Evolutionary conservation across 2,113 vertebrate genomes (phyloP).

Genomic region (Lampris incognitus): DNA sequence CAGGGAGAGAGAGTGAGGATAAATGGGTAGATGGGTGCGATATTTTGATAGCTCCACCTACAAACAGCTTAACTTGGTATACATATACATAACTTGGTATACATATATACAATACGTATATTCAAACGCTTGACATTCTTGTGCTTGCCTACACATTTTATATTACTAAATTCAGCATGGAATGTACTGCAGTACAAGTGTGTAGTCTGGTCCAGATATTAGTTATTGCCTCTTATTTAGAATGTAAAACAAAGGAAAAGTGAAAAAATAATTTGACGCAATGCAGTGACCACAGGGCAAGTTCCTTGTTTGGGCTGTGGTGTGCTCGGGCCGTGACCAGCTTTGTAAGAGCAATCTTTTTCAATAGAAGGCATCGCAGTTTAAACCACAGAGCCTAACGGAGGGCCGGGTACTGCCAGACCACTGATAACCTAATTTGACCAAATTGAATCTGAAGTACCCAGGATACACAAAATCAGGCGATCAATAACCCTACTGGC

Average conservation of each 20-base stretch:
- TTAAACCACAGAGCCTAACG: slow-evolving; percentile 12
- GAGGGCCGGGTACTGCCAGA: slow-evolving; percentile 2
- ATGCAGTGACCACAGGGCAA: slow-evolving; percentile 3
- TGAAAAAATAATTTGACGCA: slow-evolving; percentile 12
- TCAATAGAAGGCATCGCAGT: not conserved
- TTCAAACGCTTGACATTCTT: too few relatives aligned
- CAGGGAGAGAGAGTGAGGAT: not conserved
- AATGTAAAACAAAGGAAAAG: not conserved
- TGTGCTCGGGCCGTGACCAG: not conserved
- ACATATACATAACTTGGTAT: too few relatives aligned
- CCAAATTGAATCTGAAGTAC: slow-evolving; percentile 31
- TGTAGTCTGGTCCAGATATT: slow-evolving; percentile 16
- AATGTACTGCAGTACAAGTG: slow-evolving; percentile 2
- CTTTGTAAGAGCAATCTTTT: not conserved
- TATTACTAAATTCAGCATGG: slow-evolving; percentile 6
- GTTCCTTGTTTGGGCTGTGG: slow-evolving; percentile 4
- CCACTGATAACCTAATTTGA: slow-evolving; percentile 17
- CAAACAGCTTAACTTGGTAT: too few relatives aligned
- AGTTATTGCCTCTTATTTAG: slow-evolving; percentile 10
- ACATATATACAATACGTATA: too few relatives aligned
- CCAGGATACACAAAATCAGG: slow-evolving; percentile 12
- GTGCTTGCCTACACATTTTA: not conserved
- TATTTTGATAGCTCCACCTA: too few relatives aligned
- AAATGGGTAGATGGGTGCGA: not conserved
- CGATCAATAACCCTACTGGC: slow-evolving; percentile 37